These are phyloP conservation scores for Tuberolachnus salignus DNA, from an alignment of 2,888 invertebrate species.

Conservation along the genomic window DNA sequence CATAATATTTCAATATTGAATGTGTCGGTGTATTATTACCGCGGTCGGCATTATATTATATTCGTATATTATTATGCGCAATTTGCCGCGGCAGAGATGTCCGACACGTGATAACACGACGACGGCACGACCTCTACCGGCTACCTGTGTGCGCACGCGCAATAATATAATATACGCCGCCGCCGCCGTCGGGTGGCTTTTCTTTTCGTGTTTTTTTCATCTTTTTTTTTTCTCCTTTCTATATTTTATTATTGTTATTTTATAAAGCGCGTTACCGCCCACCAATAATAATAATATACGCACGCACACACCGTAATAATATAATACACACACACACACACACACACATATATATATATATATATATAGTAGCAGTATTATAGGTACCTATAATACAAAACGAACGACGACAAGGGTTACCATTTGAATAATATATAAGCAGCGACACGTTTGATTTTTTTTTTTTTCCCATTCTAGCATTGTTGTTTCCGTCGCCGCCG, in stretches of 20 bases:
- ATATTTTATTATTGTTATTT: not conserved
- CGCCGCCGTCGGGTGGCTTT: slow-evolving; percentile 24
- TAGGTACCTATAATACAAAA: not conserved
- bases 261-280: slow-evolving; percentile 18
- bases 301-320: no score
- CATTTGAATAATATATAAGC: slow-evolving; percentile 53
- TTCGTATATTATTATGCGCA: not conserved
- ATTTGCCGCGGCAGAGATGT: slow-evolving; percentile 43
- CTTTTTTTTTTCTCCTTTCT: not conserved
- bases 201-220: not conserved
- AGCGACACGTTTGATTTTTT: slow-evolving; percentile 44
- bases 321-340: not conserved
- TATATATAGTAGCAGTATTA: no score
- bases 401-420: slow-evolving; percentile 32
- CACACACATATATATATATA: not conserved
- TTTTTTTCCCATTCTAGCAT: slow-evolving; percentile 25
- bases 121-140: not conserved
- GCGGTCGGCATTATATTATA: not conserved
- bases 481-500: slow-evolving; percentile 50
- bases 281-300: slow-evolving; percentile 4
- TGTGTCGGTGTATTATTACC: not conserved
- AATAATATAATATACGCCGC: not conserved
- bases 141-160: not conserved
- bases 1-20: no score
- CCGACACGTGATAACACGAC: slow-evolving; percentile 11